phyloP scores from a whole-genome alignment of 1,140 invertebrate genomes.

The Lysiphlebus fabarum region DNA sequence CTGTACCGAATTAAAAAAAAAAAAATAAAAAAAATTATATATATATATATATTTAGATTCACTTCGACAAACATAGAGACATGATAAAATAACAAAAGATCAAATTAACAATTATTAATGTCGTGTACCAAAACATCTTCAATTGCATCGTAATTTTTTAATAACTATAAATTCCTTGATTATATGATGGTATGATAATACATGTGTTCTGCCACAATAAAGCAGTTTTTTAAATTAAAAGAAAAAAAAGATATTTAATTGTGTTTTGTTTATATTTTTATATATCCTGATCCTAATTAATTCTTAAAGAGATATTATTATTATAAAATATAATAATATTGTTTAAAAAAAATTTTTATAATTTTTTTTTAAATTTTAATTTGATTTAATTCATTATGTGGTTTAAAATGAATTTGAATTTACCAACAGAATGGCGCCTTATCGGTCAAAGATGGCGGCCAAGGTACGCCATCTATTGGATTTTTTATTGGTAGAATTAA shows the following conservation, averaged over 20 bases:
- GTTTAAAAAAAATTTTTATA: too few species aligned
- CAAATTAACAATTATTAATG: not conserved
- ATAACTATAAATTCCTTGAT: conserved; percentile 49
- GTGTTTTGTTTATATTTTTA: not conserved
- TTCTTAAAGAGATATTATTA: too few species aligned
- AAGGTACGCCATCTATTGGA: too few species aligned
- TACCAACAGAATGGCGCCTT: too few species aligned
- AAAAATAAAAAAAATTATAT: not conserved
- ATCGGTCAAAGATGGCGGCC: too few species aligned
- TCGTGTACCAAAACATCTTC: conserved; percentile 28
- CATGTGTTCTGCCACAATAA: conserved; percentile 54
- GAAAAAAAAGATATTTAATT: too few species aligned
- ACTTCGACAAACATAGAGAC: conserved; percentile 7
- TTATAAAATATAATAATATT: too few species aligned
- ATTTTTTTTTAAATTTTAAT: too few species aligned
- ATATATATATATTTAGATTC: not conserved
- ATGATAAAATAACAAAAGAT: not conserved
- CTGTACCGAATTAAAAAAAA: not conserved
- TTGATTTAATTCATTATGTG: too few species aligned
- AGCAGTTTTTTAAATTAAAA: conserved; percentile 46
- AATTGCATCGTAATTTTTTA: conserved; percentile 48
- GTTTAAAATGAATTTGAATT: too few species aligned
- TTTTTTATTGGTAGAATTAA: too few species aligned
- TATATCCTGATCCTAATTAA: not conserved
- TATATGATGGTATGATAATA: conserved; percentile 52